These are phyloP conservation scores for Lingula anatina DNA, from an alignment of 2,888 invertebrate species.

Conservation along the genomic window DNA sequence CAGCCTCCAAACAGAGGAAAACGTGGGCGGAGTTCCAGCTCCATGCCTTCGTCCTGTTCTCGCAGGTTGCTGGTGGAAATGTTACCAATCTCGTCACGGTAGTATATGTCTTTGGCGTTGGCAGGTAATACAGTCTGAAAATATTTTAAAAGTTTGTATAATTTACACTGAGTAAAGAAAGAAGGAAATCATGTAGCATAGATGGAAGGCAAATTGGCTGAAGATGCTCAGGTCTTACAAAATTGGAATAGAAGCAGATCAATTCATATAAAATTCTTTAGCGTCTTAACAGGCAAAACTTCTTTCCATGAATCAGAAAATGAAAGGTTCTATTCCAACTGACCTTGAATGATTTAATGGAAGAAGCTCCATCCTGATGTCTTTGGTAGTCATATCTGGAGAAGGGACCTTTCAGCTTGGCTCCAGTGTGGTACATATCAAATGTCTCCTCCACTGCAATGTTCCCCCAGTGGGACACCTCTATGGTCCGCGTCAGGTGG, in stretches of 20 bases:
- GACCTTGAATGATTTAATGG: slow-evolving; percentile 86
- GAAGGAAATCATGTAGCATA: too few relatives aligned
- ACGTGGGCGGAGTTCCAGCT: slow-evolving; percentile 89
- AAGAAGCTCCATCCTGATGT: slow-evolving; percentile 80
- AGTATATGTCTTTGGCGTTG: slow-evolving; percentile 92
- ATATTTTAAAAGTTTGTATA: not conserved
- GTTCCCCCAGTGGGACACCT: slow-evolving; percentile 99
- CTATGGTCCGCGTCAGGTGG: slow-evolving; percentile 77
- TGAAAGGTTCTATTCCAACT: too few relatives aligned
- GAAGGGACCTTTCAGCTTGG: slow-evolving; percentile 86
- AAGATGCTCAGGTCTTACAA: too few relatives aligned
- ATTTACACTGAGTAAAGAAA: not conserved
- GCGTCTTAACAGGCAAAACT: too few relatives aligned
- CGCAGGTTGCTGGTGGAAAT: slow-evolving; percentile 95
- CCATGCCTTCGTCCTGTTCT: slow-evolving; percentile 83
- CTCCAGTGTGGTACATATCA: slow-evolving; percentile 88
- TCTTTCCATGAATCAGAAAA: too few relatives aligned
- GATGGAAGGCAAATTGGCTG: too few relatives aligned
- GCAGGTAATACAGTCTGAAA: slow-evolving; percentile 63
- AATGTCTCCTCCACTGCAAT: slow-evolving; percentile 94
- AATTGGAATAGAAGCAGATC: too few relatives aligned
- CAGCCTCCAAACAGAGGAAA: slow-evolving; percentile 99
- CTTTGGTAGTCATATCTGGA: slow-evolving; percentile 97
- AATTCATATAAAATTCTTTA: too few relatives aligned
- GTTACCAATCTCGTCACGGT: slow-evolving; percentile 95